A percentile compares a stretch with the other conserved stretches of the same genome.
Evolutionary conservation across 2,113 vertebrate genomes (phyloP).

Genomic region (Penelope pileata): DNA sequence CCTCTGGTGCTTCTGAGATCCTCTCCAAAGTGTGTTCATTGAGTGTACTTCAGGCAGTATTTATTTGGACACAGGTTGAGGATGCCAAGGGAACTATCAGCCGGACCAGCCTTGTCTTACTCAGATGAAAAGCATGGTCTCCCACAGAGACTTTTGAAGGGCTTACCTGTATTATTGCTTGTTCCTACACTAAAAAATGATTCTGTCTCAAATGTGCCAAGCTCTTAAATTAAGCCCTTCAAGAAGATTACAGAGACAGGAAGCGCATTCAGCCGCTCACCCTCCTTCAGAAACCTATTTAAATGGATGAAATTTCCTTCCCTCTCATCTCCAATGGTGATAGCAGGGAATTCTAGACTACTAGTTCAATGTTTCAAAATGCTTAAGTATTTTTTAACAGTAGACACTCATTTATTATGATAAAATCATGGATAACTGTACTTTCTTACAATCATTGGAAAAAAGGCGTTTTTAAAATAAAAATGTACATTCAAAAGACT

Average conservation of each 20-base stretch:
- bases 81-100: fast-evolving
- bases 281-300: neutral
- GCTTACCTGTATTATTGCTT: neutral
- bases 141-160: neutral
- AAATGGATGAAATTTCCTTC: neutral
- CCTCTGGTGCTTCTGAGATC: neutral
- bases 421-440: neutral
- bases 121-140: neutral
- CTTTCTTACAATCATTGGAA: neutral
- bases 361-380: neutral
- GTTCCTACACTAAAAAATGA: neutral
- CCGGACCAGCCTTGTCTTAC: neutral
- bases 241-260: neutral
- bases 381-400: neutral
- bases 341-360: neutral
- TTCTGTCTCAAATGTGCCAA: neutral
- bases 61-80: neutral
- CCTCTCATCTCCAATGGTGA: neutral
- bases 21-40: neutral
- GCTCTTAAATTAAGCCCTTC: neutral
- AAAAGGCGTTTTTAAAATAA: neutral
- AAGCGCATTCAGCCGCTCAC: neutral
- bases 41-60: neutral
- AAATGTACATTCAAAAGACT: neutral
- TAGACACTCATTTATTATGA: neutral